Evolutionary conservation across 2,888 invertebrate species (phyloP).

Genomic region (Napeogenes inachia): DNA sequence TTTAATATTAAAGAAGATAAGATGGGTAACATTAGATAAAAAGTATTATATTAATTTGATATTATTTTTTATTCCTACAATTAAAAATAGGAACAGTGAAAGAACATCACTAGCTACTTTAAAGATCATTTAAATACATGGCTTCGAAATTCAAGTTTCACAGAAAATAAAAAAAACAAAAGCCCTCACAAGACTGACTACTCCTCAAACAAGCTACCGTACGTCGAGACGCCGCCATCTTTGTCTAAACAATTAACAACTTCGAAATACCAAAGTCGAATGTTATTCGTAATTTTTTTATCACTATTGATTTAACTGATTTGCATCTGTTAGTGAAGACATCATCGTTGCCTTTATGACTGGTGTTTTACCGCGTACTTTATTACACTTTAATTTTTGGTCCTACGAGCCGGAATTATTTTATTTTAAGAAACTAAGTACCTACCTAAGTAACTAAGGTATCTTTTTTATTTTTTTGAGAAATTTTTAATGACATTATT

Average conservation of each 20-base stretch:
- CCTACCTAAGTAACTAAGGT: too few species aligned
- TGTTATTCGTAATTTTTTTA: constrained; percentile 33
- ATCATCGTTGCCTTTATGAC: constrained; percentile 25
- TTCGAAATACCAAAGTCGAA: constrained; percentile 44
- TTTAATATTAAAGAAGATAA: too few species aligned
- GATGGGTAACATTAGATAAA: too few species aligned
- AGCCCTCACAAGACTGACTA: constrained; percentile 13
- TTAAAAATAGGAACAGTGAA: too few species aligned
- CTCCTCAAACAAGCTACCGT: constrained; percentile 49
- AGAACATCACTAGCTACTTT: too few species aligned
- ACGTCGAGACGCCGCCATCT: constrained; percentile 46
- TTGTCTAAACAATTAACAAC: constrained; percentile 56
- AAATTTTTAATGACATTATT: too few species aligned
- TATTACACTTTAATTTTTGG: constrained; percentile 15
- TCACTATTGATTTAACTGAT: constrained; percentile 28
- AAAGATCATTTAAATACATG: too few species aligned
- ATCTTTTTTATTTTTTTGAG: too few species aligned
- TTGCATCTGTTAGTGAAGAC: constrained; percentile 27
- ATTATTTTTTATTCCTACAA: too few species aligned
- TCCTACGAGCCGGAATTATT: constrained; percentile 2
- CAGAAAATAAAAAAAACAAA: constrained; percentile 7
- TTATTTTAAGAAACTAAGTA: neutral
- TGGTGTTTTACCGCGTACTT: constrained; percentile 17
- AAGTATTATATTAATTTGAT: too few species aligned
- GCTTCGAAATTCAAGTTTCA: neutral